Base-by-base conservation (phyloP, 2,113 vertebrate species). In the Meriones unguiculatus region DNA sequence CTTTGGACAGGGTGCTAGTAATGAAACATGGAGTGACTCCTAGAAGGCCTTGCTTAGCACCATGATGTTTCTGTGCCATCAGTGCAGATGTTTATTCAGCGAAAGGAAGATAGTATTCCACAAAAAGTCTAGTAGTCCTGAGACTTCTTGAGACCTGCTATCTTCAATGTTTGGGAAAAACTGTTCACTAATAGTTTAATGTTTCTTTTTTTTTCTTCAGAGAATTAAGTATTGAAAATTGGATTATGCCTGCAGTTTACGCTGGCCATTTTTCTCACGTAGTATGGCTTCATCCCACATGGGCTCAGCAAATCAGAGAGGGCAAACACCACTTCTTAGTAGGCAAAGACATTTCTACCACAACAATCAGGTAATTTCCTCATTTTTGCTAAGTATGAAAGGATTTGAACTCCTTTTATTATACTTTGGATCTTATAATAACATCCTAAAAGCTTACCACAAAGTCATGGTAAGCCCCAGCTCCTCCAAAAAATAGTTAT, bases 231-330 rank as follows among this genome's bases (percentile, higher is more conserved):
- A 99, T 99, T 98, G 99, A 99, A 87, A 99, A 99, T 97, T 99
- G 99, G 99, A 99, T 99, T 89, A 99, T 99, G 99, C 99, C 99
- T 91, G 99, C 99, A 98, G 99, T 99, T 70, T 99, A 99, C 70
- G 99, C 99, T 67, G 99, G 99, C 18, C 99, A 99, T 46, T 98
- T 99, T 97, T 99, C 99, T 87, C 98, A 98, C 30, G 98, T 99
- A 4, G 93, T 99, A 2, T 99, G 99, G 99, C 97, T 99, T 96
- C 99, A 99, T 97, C 99, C 99, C 0, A 98, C 97, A 41, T 99
- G 99, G 99, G 99, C 99, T 97, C 99, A 99, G 98, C 99, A 99
- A 98, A 99, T 99, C 97, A 98, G 93, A 0, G 99, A 99, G 93
- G 99, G 99, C 11, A 99, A 99, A 41, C 99, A 99, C 97, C 95